Percentiles rank a stretch among this genome's conserved stretches.
Evolutionary conservation across 2,113 vertebrate species (phyloP).

Genomic region (Myanophis thanlyinensis): DNA sequence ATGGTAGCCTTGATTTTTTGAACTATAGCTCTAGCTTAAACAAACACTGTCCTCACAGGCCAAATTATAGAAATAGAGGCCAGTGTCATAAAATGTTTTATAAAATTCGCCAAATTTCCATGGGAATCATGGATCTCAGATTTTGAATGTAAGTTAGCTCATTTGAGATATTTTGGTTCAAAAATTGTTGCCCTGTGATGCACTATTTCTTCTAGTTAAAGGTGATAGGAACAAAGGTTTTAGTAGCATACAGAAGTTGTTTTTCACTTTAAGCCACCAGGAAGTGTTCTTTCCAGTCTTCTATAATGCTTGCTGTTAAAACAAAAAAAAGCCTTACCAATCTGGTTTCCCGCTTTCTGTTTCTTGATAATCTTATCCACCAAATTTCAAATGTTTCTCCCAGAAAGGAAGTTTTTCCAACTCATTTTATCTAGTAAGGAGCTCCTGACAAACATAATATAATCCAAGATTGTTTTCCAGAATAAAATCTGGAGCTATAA

Average conservation of each 20-base stretch:
- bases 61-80: neutral
- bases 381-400: neutral
- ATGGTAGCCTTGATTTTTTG: neutral
- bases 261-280: conserved; percentile 28
- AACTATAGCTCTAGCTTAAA: neutral
- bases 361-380: neutral
- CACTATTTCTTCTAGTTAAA: no score
- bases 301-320: conserved; percentile 35
- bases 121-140: neutral
- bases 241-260: conserved; percentile 11
- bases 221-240: no score
- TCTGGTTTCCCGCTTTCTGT: neutral
- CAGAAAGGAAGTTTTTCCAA: neutral
- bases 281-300: conserved; percentile 54
- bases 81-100: neutral
- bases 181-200: no score
- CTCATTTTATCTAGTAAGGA: neutral
- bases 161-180: no score
- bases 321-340: neutral
- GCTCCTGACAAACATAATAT: neutral
- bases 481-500: neutral
- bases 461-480: neutral
- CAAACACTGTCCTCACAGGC: neutral
- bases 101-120: neutral
- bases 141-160: neutral